Conservation (phyloP, 37 sponge, comb jelly and placozoan species). For the Cladorhizidae sp. region DNA sequence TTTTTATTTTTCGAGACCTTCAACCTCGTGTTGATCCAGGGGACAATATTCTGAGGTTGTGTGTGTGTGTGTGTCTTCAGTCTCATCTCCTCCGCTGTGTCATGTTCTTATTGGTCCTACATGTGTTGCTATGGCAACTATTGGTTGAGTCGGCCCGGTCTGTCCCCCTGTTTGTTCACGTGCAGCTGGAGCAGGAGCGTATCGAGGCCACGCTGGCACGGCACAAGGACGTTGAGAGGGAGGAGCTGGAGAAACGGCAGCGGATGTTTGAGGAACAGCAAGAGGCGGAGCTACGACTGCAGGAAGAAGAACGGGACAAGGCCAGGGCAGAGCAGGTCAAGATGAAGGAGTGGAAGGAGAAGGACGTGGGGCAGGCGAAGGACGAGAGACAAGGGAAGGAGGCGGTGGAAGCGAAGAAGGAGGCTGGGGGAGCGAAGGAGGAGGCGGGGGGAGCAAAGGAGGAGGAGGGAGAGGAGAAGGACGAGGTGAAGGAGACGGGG, state of each 20-base stretch:
- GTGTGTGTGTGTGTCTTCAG: too few relatives aligned
- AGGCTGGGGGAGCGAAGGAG: background rate
- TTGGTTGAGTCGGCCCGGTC: too few relatives aligned
- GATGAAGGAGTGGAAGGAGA: background rate
- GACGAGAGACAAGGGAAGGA: background rate
- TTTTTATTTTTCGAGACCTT: too few relatives aligned
- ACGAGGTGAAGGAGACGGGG: background rate
- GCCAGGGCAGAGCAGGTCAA: background rate
- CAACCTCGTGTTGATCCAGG: too few relatives aligned
- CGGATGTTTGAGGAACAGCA: conserved; percentile 23
- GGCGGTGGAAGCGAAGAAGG: background rate
- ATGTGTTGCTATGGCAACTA: too few relatives aligned
- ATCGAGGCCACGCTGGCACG: conserved; percentile 14
- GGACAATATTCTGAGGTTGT: too few relatives aligned
- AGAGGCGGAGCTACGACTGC: background rate
- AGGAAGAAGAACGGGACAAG: conserved; percentile 11
- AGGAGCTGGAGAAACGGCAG: conserved; percentile 40
- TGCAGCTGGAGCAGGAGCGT: conserved; percentile 46
- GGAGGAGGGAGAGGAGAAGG: background rate
- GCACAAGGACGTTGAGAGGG: conserved; percentile 28
- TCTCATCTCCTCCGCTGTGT: too few relatives aligned
- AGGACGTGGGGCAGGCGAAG: background rate
- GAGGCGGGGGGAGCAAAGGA: too few relatives aligned
- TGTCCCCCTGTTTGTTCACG: too few relatives aligned
- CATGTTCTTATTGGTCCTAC: too few relatives aligned